phyloP scores from a whole-genome alignment of 2,113 vertebrate genomes.

The Cyanoliseus patagonus region DNA sequence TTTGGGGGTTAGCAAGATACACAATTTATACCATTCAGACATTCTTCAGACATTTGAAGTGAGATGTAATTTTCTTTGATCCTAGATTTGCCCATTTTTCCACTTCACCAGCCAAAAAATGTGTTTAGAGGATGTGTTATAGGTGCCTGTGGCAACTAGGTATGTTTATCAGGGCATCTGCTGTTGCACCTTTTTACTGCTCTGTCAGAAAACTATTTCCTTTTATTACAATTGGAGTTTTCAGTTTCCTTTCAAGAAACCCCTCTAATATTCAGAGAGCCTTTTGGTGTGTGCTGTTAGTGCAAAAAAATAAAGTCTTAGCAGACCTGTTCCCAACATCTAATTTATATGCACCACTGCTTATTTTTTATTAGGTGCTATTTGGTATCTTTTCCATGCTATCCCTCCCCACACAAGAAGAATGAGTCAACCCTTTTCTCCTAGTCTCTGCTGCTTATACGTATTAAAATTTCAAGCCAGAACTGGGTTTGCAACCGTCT shows the following conservation, averaged over 20 bases:
- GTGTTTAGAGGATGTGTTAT: background rate
- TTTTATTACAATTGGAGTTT: conserved; percentile 22
- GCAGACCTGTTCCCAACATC: conserved; percentile 14
- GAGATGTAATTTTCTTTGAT: conserved; percentile 33
- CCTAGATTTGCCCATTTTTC: conserved; percentile 30
- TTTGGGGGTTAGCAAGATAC: conserved; percentile 25
- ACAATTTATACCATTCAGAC: background rate
- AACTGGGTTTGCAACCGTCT: background rate
- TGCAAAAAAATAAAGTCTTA: conserved; percentile 43
- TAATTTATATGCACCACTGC: conserved; percentile 42
- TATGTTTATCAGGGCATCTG: conserved; percentile 37
- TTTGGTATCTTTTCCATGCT: conserved; percentile 57
- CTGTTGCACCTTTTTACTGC: conserved; percentile 40
- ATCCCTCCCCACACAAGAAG: conserved; percentile 32
- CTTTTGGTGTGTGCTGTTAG: background rate
- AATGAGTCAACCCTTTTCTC: conserved; percentile 38
- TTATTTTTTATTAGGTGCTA: conserved; percentile 56
- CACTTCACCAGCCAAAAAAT: background rate
- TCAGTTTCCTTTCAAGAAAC: conserved; percentile 47
- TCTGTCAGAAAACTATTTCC: conserved; percentile 49
- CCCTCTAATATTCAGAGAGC: background rate
- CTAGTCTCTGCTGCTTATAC: background rate
- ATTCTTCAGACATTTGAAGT: background rate
- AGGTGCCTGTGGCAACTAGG: conserved; percentile 1
- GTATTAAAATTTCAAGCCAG: background rate